A percentile compares a stretch with the other conserved stretches of the same genome.
Evolutionary conservation across 2,797 vertebrate genomes (phyloP).

Genomic region (Otolemur crassicaudatus): DNA sequence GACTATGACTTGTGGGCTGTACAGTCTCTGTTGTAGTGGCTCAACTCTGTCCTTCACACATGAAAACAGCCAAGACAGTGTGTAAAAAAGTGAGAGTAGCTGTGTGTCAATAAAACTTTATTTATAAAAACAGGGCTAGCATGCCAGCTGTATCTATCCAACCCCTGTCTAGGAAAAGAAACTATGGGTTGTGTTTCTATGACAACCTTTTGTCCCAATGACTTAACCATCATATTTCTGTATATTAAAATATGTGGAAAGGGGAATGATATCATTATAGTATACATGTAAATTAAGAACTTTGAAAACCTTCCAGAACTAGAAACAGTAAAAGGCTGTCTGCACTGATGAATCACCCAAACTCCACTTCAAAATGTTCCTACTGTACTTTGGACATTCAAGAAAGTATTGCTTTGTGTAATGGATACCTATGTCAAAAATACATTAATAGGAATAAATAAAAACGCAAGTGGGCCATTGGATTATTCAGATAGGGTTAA

Average conservation of each 20-base stretch:
- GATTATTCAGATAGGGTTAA: background rate
- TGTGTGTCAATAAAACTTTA: slow-evolving; percentile 71
- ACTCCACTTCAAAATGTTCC: background rate
- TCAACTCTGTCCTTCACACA: background rate
- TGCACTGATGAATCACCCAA: slow-evolving; percentile 7
- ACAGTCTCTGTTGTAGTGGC: background rate
- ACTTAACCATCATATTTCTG: background rate
- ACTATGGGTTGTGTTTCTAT: background rate
- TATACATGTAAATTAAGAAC: background rate
- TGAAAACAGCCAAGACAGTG: slow-evolving; percentile 21
- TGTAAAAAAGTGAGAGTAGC: background rate
- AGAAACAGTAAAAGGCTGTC: slow-evolving; percentile 39
- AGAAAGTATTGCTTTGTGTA: background rate
- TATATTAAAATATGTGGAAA: background rate
- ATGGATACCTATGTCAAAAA: slow-evolving; percentile 25
- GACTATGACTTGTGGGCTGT: background rate
- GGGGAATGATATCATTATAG: background rate
- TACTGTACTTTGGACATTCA: slow-evolving; percentile 29
- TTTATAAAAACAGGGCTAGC: slow-evolving; percentile 6
- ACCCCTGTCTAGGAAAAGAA: background rate
- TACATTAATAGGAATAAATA: slow-evolving; percentile 12
- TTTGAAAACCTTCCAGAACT: slow-evolving; percentile 50
- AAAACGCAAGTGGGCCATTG: background rate
- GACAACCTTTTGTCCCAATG: background rate
- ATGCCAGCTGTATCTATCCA: background rate